These are phyloP conservation scores for Dicranocentrus wangi DNA, from an alignment of 2,888 invertebrate species.

Conservation along the genomic window DNA sequence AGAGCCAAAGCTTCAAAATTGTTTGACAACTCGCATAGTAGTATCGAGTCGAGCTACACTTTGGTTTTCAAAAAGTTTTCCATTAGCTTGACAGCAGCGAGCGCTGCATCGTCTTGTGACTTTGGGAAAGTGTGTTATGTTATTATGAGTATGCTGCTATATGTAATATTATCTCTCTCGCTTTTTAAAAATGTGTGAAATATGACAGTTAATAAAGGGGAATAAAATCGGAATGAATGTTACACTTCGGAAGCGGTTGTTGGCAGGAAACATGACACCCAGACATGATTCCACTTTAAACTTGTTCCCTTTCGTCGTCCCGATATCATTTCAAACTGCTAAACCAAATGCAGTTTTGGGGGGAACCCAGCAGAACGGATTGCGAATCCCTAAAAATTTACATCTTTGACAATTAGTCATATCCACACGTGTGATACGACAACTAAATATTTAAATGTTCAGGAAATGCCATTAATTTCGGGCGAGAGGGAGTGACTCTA, in stretches of 20 bases:
- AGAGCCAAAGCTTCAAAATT: conserved; percentile 57
- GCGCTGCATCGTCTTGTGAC: not conserved
- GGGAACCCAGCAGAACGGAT: too few relatives aligned
- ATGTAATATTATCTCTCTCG: too few relatives aligned
- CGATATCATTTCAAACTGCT: too few relatives aligned
- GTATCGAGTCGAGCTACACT: too few relatives aligned
- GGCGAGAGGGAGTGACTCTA: conserved; percentile 44
- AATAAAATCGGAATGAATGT: conserved; percentile 1
- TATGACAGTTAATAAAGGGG: conserved; percentile 29
- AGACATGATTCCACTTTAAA: conserved; percentile 29
- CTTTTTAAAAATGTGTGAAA: conserved; percentile 35
- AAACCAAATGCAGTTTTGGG: too few relatives aligned
- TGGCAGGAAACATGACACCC: conserved; percentile 13
- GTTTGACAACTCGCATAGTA: conserved; percentile 64
- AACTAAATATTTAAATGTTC: too few relatives aligned
- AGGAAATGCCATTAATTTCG: too few relatives aligned
- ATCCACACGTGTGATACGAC: not conserved
- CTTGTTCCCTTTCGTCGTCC: too few relatives aligned
- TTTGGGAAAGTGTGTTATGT: too few relatives aligned
- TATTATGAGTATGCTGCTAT: too few relatives aligned
- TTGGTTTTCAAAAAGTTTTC: conserved; percentile 45
- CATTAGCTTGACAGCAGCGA: conserved; percentile 51
- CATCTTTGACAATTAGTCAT: conserved; percentile 15
- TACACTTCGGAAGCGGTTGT: too few relatives aligned
- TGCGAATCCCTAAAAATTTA: too few relatives aligned